Base-by-base conservation (phyloP, 2,888 invertebrate species). In the Odontocerum albicorne region DNA sequence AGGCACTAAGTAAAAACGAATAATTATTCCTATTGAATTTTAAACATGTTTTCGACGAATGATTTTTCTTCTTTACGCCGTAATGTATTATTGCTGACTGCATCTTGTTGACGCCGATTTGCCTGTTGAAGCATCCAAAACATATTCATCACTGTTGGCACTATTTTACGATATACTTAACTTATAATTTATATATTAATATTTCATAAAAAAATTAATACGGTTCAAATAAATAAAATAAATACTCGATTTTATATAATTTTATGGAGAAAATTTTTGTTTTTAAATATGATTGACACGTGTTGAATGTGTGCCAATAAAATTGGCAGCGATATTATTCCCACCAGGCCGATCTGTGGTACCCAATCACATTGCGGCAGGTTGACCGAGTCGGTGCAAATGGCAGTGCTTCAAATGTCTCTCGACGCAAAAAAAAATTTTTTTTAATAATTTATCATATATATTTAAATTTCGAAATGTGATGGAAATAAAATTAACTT, bases 351-450 rank as follows among this genome's bases (percentile, higher is more conserved):
- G 13, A 49, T 39, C 39, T 49, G 44, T 31, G 16, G 38, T 49
- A 39, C 20, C 49, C 49, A 49, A 49, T 49, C 27, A 49, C 39
- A 38, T 19, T 32, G 19, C 39, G 20, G 27, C 49, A 49, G 40
- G 49, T 49, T 49, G 20, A 32, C 46, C 12, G n/a, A 12, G 32
- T 8, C 32, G 32, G n/a, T 32, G n/a, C 3, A 12, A 4, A 3
- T 32, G 4, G 3, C 3, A 32, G n/a, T 32, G n/a, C 32, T 32
- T 32, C 2, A 4, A 13, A 32, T n/a, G n/a, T n/a, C n/a, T n/a
- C n/a, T n/a, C n/a, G n/a, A n/a, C n/a, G n/a, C n/a, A n/a, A n/a
- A n/a, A n/a, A n/a, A n/a, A n/a, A n/a, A n/a, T n/a, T n/a, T n/a
- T n/a, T n/a, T n/a, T n/a, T n/a, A n/a, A n/a, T n/a, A n/a, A n/a